Evolutionary conservation across 1,140 invertebrate genomes (phyloP).

Genomic region (Drosophila bocki): DNA sequence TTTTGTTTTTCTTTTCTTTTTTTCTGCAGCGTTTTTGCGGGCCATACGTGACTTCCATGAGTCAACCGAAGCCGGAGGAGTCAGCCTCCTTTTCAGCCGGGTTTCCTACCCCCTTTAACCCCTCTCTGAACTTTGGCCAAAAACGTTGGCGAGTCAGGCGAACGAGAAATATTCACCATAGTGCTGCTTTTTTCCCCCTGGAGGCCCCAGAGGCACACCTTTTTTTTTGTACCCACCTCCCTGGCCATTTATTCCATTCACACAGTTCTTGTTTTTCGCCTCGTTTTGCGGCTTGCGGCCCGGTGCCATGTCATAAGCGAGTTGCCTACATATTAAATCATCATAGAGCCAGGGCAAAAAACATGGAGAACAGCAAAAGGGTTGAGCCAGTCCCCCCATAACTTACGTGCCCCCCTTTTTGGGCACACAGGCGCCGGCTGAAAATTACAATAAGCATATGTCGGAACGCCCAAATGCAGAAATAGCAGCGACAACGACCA

Average conservation of each 20-base stretch:
- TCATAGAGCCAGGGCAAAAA: slow-evolving; percentile 33
- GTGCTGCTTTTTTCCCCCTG: slow-evolving; percentile 25
- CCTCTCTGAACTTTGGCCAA: slow-evolving; percentile 74
- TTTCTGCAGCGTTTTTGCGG: slow-evolving; percentile 26
- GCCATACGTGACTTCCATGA: slow-evolving; percentile 78
- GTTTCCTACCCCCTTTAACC: slow-evolving; percentile 9
- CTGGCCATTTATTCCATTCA: slow-evolving; percentile 49
- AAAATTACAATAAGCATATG: slow-evolving; percentile 76
- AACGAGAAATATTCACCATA: slow-evolving; percentile 55
- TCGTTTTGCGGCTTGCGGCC: slow-evolving; percentile 42
- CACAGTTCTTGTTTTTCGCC: slow-evolving; percentile 61
- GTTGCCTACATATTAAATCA: slow-evolving; percentile 55
- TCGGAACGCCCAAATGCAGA: slow-evolving; percentile 60
- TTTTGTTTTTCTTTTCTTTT: slow-evolving; percentile 24
- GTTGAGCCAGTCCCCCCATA: slow-evolving; percentile 34
- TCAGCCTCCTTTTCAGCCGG: slow-evolving; percentile 16
- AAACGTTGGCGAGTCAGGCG: slow-evolving; percentile 71
- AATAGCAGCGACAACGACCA: slow-evolving; percentile 37
- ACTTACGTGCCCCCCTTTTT: slow-evolving; percentile 10
- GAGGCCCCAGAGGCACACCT: slow-evolving; percentile 62
- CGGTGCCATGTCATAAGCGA: slow-evolving; percentile 50
- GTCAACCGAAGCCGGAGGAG: slow-evolving; percentile 57
- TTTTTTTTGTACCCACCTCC: not conserved
- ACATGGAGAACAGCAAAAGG: slow-evolving; percentile 62
- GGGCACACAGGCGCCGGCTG: slow-evolving; percentile 55